These are phyloP conservation scores for Leucoraja ocellata DNA, from an alignment of 2,797 vertebrate genomes.

Conservation along the genomic window DNA sequence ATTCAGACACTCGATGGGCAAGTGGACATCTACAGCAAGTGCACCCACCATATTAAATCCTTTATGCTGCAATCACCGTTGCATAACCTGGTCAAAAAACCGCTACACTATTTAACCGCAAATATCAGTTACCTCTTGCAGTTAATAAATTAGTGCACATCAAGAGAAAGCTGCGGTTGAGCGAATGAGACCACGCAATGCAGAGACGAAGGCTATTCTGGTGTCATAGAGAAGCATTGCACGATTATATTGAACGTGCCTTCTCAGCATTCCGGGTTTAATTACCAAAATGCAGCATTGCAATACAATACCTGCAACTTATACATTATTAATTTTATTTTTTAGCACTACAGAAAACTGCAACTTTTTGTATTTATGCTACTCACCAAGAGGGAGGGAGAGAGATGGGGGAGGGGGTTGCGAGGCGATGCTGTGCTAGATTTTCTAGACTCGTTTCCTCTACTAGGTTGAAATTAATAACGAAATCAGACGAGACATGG, in stretches of 20 bases:
- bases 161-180: background rate
- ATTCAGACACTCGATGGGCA: background rate
- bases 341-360: background rate
- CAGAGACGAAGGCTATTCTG: background rate
- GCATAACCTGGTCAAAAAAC: background rate
- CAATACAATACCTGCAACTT: background rate
- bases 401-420: background rate
- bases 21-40: background rate
- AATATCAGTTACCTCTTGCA: background rate
- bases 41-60: background rate
- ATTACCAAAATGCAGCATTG: background rate
- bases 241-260: background rate
- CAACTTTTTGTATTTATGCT: background rate
- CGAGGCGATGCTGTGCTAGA: slow-evolving; percentile 13
- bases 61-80: background rate
- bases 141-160: background rate
- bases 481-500: background rate
- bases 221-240: background rate
- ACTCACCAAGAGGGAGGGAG: background rate
- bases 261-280: background rate
- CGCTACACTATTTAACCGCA: background rate
- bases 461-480: background rate
- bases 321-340: slow-evolving; percentile 10
- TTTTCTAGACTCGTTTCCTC: background rate
- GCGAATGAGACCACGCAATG: background rate